A percentile compares a stretch with the other conserved stretches of the same genome.
Evolutionary conservation across 2,888 invertebrate genomes (phyloP).

Genomic region (Subacronicta megacephala): DNA sequence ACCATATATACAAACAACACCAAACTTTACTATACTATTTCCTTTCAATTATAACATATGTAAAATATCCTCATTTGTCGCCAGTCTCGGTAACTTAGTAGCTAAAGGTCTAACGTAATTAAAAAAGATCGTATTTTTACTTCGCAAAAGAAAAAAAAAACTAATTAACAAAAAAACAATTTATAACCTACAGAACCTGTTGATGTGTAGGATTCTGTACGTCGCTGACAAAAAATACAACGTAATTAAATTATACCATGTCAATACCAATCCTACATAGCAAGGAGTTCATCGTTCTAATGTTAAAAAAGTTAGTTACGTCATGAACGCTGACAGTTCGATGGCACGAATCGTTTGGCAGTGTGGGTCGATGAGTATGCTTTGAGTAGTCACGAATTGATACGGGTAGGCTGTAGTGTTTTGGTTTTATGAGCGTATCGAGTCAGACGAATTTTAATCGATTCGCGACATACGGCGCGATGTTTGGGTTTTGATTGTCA

Average conservation of each 20-base stretch:
- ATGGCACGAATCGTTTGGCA: slow-evolving; percentile 19
- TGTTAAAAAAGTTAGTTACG: slow-evolving; percentile 23
- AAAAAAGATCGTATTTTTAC: too few species aligned
- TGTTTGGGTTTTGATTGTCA: not conserved
- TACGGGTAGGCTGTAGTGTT: slow-evolving; percentile 22
- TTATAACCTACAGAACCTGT: too few species aligned
- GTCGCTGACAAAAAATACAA: too few species aligned
- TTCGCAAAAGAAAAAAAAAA: too few species aligned
- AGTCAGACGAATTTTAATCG: slow-evolving; percentile 31
- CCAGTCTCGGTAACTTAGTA: too few species aligned
- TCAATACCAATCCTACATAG: slow-evolving; percentile 19
- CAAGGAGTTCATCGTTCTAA: slow-evolving; percentile 42
- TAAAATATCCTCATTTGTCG: too few species aligned
- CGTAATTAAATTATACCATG: slow-evolving; percentile 17
- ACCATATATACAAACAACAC: too few species aligned
- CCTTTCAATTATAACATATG: too few species aligned
- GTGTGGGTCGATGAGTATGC: slow-evolving; percentile 20
- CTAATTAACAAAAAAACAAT: too few species aligned
- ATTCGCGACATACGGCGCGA: slow-evolving; percentile 12
- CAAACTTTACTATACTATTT: too few species aligned
- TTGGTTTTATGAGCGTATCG: slow-evolving; percentile 19
- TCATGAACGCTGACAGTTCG: slow-evolving; percentile 21
- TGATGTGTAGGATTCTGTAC: too few species aligned
- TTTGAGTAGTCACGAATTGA: slow-evolving; percentile 42
- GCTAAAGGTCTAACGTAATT: too few species aligned